Conservation (phyloP, 2,113 vertebrate genomes). For the Cinclus cinclus region DNA sequence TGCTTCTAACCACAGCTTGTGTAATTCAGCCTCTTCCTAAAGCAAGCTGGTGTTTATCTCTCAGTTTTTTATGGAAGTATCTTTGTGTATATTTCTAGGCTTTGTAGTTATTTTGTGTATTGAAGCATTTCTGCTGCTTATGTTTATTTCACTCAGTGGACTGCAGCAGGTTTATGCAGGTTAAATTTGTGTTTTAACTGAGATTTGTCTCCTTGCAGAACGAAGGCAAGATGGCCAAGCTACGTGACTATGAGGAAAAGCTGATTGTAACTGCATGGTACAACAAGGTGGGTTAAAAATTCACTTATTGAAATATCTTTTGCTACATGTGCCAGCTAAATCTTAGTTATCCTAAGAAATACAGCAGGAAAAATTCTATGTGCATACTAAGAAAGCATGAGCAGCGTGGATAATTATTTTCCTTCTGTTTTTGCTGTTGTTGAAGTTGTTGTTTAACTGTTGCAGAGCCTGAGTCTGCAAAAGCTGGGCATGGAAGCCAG, state of each 20-base stretch:
- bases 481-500: slow-evolving; percentile 92
- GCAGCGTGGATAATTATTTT: fast-evolving
- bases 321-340: not conserved
- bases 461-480: slow-evolving; percentile 91
- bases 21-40: not conserved
- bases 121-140: not conserved
- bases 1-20: not conserved
- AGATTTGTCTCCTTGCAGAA: slow-evolving; percentile 67
- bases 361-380: not conserved
- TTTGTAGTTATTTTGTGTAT: not conserved
- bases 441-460: not conserved
- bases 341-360: not conserved
- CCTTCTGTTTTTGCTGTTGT: not conserved
- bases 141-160: not conserved
- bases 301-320: not conserved
- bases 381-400: fast-evolving
- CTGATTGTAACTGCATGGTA: slow-evolving; percentile 97
- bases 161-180: not conserved
- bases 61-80: not conserved
- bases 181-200: not conserved
- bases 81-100: not conserved
- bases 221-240: slow-evolving; percentile 89
- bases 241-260: slow-evolving; percentile 93
- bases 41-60: not conserved
- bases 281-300: slow-evolving; percentile 85